A percentile compares a stretch with the other conserved stretches of the same genome.
phyloP scores from a whole-genome alignment of 2,113 vertebrate genomes.

The Azemiops feae region DNA sequence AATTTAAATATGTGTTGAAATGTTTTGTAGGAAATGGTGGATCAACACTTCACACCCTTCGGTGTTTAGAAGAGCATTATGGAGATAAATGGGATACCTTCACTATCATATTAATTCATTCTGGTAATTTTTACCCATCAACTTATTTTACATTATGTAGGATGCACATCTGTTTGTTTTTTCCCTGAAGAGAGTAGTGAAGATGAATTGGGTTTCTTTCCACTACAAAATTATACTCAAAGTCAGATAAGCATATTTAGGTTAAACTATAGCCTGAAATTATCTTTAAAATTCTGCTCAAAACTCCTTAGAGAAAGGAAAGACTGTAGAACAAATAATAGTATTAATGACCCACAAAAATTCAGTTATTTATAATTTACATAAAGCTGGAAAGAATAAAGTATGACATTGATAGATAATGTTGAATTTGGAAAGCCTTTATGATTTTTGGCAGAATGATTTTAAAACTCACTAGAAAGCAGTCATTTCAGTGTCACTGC shows the following conservation, averaged over 20 bases:
- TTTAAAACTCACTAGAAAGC: neutral
- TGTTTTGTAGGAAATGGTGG: slow-evolving; percentile 87
- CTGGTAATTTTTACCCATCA: slow-evolving; percentile 74
- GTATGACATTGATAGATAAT: neutral
- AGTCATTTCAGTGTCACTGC: neutral
- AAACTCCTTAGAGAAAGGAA: neutral
- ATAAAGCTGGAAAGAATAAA: neutral
- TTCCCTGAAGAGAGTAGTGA: neutral
- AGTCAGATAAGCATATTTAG: neutral
- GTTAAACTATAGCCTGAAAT: neutral
- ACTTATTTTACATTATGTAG: slow-evolving; percentile 15
- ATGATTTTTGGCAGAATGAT: neutral
- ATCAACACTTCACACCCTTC: slow-evolving; percentile 84
- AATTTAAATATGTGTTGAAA: slow-evolving; percentile 9
- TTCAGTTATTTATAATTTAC: neutral
- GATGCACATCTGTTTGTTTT: neutral
- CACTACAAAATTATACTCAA: neutral
- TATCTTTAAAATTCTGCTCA: neutral
- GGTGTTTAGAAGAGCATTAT: slow-evolving; percentile 75
- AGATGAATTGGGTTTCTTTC: neutral
- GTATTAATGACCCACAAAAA: neutral
- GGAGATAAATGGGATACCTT: slow-evolving; percentile 75
- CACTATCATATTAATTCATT: slow-evolving; percentile 87
- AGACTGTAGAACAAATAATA: neutral
- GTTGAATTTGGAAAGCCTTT: neutral